Evolutionary conservation across 2,888 invertebrate species (phyloP), one percentile per base, ranked within the genome.

Genomic region (Protonemura montana): DNA sequence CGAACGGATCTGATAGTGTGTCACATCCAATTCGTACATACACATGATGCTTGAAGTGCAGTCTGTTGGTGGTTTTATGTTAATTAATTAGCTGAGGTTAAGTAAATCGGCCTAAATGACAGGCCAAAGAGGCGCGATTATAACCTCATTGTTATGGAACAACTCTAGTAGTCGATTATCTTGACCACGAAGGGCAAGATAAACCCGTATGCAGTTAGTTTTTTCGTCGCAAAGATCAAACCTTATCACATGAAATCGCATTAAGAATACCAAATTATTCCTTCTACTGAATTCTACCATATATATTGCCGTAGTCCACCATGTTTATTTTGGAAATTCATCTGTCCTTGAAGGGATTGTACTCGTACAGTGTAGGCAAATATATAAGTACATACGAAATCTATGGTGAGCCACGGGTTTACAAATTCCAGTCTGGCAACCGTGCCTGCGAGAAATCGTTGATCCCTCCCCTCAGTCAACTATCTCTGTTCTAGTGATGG

Each of bases 1-100:
- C 84, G 95, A 94, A 91, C 95, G 94, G 88, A 94, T 92, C 90
- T 95, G 94, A 90, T 95, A 96, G 89, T 95, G 93, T n/a, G 88
- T 88, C 76, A 89, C 86, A 76, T 89, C 89, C 28, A 88, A 92
- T 87, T 88, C 88, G 85, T 87, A 88, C 83, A 85, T 87, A 83
- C 87, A 86, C 87, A 87, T 87, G 82, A 25, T 78, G 28, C 78
- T 3, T 78, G 78, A 7, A 27, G 78, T 28, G 78, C 78, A 78
- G 78, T 59, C 13, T 16, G 13, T 59, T 59, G 13, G 59, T 21
- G 59, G 59, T 59, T 21, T 59, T 59, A 59, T 59, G 21, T 13
- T 10, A 59, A 59, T 59, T 59, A 10, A 59, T 59, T 59, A 7
- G 59, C 59, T 59, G 59, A 59, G 59, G 21, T 21, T 59, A 59